Evolutionary conservation across 2,113 vertebrate genomes (phyloP).

Genomic region (Lonchura striata): DNA sequence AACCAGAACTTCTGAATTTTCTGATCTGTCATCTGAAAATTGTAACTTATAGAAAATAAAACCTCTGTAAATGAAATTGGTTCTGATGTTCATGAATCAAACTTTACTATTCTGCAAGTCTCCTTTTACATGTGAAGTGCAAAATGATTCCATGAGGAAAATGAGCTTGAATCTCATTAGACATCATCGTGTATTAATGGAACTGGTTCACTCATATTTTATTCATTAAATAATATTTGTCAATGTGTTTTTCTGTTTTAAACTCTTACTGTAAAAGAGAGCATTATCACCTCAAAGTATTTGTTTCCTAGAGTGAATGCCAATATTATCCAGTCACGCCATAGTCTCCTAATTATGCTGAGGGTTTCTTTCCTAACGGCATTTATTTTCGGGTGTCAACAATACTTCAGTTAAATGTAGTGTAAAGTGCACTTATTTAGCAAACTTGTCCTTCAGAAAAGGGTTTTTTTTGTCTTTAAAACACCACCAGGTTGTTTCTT

Average conservation of each 20-base stretch:
- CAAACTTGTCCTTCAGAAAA: conserved; percentile 64
- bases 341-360: conserved; percentile 51
- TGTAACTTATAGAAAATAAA: not conserved
- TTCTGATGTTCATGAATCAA: not conserved
- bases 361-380: not conserved
- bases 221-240: conserved; percentile 75
- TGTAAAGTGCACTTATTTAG: conserved; percentile 44
- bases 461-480: conserved; percentile 14
- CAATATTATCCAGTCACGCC: conserved; percentile 52
- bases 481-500: not conserved
- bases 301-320: conserved; percentile 62
- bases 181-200: conserved; percentile 40
- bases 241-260: conserved; percentile 68
- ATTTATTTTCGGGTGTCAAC: conserved; percentile 4
- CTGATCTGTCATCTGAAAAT: not conserved
- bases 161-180: conserved; percentile 19
- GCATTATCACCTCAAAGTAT: conserved; percentile 69
- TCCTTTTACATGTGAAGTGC: not conserved
- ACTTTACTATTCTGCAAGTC: not conserved
- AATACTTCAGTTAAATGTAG: conserved; percentile 36
- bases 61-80: not conserved
- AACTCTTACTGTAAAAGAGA: conserved; percentile 73
- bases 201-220: conserved; percentile 70
- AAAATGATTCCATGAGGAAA: not conserved
- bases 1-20: not conserved